These are phyloP conservation scores for Scylla paramamosain DNA, from an alignment of 1,140 invertebrate species.

Conservation along the genomic window DNA sequence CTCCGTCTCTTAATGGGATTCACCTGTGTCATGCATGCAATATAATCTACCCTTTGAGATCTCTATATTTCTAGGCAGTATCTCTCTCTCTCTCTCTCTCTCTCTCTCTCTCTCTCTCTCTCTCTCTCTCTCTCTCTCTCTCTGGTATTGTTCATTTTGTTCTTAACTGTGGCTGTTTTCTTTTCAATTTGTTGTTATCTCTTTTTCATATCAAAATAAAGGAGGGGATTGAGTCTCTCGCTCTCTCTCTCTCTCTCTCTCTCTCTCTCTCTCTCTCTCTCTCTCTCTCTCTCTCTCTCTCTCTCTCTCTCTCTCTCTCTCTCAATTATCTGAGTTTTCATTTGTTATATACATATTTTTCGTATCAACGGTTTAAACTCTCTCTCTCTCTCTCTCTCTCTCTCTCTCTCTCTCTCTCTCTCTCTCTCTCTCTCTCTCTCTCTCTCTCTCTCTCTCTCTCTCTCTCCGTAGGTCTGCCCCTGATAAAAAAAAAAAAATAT, in stretches of 20 bases:
- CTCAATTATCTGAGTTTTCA: too few relatives aligned
- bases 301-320: too few relatives aligned
- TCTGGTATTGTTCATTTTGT: too few relatives aligned
- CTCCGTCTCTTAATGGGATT: background rate
- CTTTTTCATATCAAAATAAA: too few relatives aligned
- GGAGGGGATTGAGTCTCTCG: too few relatives aligned
- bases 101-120: background rate
- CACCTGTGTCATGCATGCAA: background rate
- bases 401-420: background rate
- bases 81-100: background rate
- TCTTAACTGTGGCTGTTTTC: too few relatives aligned
- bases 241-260: constrained; percentile 8
- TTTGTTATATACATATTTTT: too few relatives aligned
- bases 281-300: background rate
- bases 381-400: too few relatives aligned
- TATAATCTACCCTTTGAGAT: background rate
- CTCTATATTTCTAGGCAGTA: background rate
- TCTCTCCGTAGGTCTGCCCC: too few relatives aligned
- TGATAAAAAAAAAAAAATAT: background rate
- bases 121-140: background rate
- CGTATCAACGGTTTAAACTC: too few relatives aligned
- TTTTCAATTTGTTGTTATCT: too few relatives aligned
- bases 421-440: background rate
- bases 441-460: constrained; percentile 9
- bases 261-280: constrained; percentile 4